A percentile compares a stretch with the other conserved stretches of the same genome.
Evolutionary conservation across 2,888 invertebrate genomes (phyloP).

Genomic region (Lepidocyrtinus sp.): DNA sequence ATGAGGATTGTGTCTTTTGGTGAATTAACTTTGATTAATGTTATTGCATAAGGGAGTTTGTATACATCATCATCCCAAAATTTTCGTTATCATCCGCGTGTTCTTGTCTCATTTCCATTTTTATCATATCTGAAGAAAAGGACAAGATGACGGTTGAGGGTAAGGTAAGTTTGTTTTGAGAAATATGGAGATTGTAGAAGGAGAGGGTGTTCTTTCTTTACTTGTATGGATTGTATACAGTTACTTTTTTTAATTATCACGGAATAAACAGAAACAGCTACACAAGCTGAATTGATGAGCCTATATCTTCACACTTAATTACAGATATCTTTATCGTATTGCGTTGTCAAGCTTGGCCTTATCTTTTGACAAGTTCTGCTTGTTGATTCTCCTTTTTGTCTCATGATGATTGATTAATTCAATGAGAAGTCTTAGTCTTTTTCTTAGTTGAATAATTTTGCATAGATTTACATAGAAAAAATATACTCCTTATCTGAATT

Average conservation of each 20-base stretch:
- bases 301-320: constrained; percentile 48
- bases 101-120: constrained; percentile 35
- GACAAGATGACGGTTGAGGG: constrained; percentile 29
- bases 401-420: constrained; percentile 49
- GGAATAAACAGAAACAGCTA: constrained; percentile 4
- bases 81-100: neutral
- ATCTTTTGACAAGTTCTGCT: constrained; percentile 30
- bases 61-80: neutral
- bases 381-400: constrained; percentile 14
- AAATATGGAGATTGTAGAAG: no score
- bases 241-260: constrained; percentile 14
- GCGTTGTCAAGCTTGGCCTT: constrained; percentile 27
- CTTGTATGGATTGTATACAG: no score
- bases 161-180: no score
- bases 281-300: constrained; percentile 4
- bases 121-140: constrained; percentile 33
- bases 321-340: constrained; percentile 40
- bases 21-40: neutral
- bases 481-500: neutral
- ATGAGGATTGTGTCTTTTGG: no score
- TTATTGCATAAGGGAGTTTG: neutral
- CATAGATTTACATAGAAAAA: neutral
- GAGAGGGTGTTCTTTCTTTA: neutral
- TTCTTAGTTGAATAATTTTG: constrained; percentile 1
- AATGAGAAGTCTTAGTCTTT: no score